Percentiles rank a stretch among this genome's conserved stretches.
phyloP scores from a whole-genome alignment of 2,113 vertebrate species.

The Amphilophus citrinellus region DNA sequence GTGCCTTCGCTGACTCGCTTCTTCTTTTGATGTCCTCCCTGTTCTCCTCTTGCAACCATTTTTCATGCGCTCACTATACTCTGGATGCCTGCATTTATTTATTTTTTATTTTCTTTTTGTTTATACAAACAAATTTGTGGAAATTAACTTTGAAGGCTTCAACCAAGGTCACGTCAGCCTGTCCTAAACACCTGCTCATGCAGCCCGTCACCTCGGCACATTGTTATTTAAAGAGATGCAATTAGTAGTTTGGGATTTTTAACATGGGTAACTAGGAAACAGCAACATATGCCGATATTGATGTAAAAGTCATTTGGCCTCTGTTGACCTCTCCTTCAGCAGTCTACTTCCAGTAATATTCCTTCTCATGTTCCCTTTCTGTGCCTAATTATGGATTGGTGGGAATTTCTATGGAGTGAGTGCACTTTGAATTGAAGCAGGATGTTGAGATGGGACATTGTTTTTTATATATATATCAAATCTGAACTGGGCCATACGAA shows the following conservation, averaged over 20 bases:
- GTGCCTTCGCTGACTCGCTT: conserved; percentile 21
- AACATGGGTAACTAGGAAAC: not conserved
- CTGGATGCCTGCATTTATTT: not conserved
- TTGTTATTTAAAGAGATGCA: not conserved
- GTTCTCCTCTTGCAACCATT: conserved; percentile 25
- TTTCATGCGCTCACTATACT: conserved; percentile 13
- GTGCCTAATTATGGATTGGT: not conserved
- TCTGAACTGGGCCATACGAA: too few relatives aligned
- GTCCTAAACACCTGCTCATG: conserved; percentile 9
- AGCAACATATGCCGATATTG: too few relatives aligned
- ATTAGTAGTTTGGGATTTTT: not conserved
- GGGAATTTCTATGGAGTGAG: not conserved
- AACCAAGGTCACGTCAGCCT: not conserved
- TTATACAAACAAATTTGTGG: not conserved
- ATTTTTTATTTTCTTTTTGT: conserved; percentile 21
- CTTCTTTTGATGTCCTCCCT: conserved; percentile 21
- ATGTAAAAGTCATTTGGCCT: not conserved
- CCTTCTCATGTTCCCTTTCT: not conserved
- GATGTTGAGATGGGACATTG: not conserved
- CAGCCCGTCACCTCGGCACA: not conserved
- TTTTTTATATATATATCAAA: not conserved
- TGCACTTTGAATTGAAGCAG: not conserved
- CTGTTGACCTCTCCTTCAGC: not conserved
- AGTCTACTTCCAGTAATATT: conserved; percentile 5
- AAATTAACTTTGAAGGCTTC: conserved; percentile 14